These are phyloP conservation scores for Cotesia typhae DNA, from an alignment of 1,140 invertebrate species.

Conservation along the genomic window DNA sequence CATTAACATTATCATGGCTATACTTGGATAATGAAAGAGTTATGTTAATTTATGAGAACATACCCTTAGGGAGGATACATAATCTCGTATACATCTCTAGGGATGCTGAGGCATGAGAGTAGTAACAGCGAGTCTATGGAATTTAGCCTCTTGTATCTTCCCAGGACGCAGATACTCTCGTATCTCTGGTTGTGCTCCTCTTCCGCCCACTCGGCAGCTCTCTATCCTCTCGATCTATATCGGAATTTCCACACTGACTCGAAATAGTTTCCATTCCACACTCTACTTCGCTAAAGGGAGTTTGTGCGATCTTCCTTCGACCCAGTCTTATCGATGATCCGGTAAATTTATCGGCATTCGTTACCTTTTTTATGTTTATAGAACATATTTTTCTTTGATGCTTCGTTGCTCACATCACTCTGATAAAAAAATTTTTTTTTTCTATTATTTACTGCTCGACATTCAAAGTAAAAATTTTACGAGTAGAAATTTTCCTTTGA, in stretches of 20 bases:
- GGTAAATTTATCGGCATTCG: not conserved
- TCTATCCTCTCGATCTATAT: constrained; percentile 30
- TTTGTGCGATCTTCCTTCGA: not conserved
- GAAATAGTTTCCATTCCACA: constrained; percentile 36
- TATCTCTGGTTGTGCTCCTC: not conserved
- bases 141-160: constrained; percentile 22
- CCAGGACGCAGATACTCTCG: constrained; percentile 9
- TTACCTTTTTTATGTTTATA: too few species aligned
- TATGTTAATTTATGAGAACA: constrained; percentile 15
- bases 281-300: not conserved
- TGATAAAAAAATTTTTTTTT: too few species aligned
- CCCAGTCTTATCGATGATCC: not conserved
- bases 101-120: not conserved
- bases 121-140: constrained; percentile 21
- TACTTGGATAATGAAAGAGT: not conserved
- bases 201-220: not conserved
- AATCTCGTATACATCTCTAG: constrained; percentile 19
- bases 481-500: too few species aligned
- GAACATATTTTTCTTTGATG: too few species aligned
- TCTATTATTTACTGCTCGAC: too few species aligned
- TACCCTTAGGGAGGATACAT: constrained; percentile 12
- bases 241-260: constrained; percentile 36
- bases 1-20: not conserved
- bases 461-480: too few species aligned
- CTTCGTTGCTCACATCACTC: too few species aligned